Conservation (phyloP, 2,113 vertebrate genomes). For the Jaculus jaculus region DNA sequence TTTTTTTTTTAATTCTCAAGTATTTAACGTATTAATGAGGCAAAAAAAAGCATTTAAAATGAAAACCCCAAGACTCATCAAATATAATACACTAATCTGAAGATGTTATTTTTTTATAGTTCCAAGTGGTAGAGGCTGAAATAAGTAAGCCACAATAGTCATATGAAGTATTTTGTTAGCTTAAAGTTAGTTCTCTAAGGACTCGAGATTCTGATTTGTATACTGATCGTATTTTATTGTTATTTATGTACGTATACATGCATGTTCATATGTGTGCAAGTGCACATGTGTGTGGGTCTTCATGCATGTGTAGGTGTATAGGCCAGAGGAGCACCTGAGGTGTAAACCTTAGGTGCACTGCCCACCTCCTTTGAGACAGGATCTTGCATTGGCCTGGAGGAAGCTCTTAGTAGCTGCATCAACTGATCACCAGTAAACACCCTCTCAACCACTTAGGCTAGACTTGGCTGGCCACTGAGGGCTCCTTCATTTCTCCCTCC, state of each 20-base stretch:
- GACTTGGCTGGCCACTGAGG: too few relatives aligned
- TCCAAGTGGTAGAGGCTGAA: not conserved
- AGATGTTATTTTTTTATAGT: not conserved
- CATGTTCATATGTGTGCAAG: too few relatives aligned
- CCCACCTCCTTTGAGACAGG: too few relatives aligned
- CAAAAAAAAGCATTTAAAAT: not conserved
- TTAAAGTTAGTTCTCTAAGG: conserved; percentile 1
- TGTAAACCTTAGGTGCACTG: too few relatives aligned
- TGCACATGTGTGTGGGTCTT: too few relatives aligned
- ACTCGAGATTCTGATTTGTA: not conserved
- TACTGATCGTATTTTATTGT: not conserved
- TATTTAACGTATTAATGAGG: not conserved
- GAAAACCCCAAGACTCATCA: not conserved
- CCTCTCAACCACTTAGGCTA: not conserved
- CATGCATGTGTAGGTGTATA: too few relatives aligned
- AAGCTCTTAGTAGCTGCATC: conserved; percentile 53
- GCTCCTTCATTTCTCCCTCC: too few relatives aligned
- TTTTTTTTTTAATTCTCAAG: not conserved
- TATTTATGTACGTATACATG: too few relatives aligned
- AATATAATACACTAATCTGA: not conserved
- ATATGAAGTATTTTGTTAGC: not conserved
- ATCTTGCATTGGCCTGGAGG: not conserved
- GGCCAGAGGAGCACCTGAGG: too few relatives aligned
- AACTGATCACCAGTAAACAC: conserved; percentile 52
- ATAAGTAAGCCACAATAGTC: conserved; percentile 2